Evolutionary conservation across 2,888 invertebrate genomes (phyloP).

Genomic region (Hydraecia micacea): DNA sequence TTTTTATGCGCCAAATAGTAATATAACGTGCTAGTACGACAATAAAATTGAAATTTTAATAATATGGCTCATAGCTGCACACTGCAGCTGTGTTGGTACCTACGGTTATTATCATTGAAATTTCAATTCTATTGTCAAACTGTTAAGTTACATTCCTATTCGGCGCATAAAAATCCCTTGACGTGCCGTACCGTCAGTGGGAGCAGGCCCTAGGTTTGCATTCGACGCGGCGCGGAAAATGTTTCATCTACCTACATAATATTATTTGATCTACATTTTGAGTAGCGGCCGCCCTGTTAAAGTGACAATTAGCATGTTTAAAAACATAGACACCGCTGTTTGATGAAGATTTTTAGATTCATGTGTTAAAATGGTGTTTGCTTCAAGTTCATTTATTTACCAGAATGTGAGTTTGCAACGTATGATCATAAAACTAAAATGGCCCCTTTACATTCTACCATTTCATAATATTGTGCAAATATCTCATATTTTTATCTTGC

Average conservation of each 20-base stretch:
- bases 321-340: slow-evolving; percentile 31
- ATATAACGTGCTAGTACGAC: not conserved
- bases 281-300: slow-evolving; percentile 40
- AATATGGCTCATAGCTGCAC: not conserved
- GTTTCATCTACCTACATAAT: slow-evolving; percentile 49
- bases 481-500: too few species aligned
- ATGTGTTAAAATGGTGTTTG: slow-evolving; percentile 4
- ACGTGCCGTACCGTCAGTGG: not conserved
- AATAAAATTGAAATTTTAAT: not conserved
- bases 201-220: not conserved
- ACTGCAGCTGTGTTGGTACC: not conserved
- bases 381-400: not conserved
- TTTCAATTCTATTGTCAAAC: not conserved
- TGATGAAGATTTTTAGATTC: slow-evolving; percentile 8
- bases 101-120: not conserved
- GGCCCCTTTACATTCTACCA: too few species aligned
- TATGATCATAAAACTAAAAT: too few species aligned
- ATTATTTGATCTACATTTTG: slow-evolving; percentile 62
- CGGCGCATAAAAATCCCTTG: not conserved
- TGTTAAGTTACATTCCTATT: not conserved
- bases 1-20: not conserved
- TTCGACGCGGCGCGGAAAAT: slow-evolving; percentile 47
- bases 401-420: too few species aligned
- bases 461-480: too few species aligned
- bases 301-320: slow-evolving; percentile 65